Evolutionary conservation across 2,888 invertebrate genomes (phyloP), one percentile per base, ranked within the genome.

Genomic region (Pomacea canaliculata): DNA sequence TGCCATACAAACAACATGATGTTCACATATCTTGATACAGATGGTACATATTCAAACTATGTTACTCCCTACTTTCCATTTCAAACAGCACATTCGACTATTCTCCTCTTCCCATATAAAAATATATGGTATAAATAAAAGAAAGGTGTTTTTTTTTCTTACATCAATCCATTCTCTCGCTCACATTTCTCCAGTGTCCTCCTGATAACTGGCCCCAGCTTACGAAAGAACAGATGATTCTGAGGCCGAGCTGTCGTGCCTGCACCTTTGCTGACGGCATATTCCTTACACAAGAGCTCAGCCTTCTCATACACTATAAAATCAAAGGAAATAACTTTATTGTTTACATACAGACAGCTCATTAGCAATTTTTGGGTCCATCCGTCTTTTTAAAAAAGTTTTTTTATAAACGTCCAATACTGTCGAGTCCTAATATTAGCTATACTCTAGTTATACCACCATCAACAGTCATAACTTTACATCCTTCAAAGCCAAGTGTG

Each of bases 111-210:
- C 51, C 8, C 51, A 10, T 51, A 51, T 51, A 8, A 7, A 19
- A 13, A 23, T 8, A 65, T 46, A 49, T 10, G 48, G 3, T 49
- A 37, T 48, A 67, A 16, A 51, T 51, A 73, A 51, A 27, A 67
- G 51, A 69, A 48, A 48, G 13, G n/a, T 65, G 62, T 23, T 23
- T 23, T 23, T 23, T 48, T 56, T 49, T 88, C 92, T 91, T 87
- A 93, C 93, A 94, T 94, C 80, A 94, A 92, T 76, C 93, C 93
- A 88, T 94, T 94, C 89, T 94, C 94, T 76, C 94, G 88, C 82
- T 93, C 92, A 87, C 93, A 93, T 86, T 94, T 94, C 78, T 94
- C 93, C 74, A 94, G 88, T 13, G 93, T 93, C 63, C 93, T 87
- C 79, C 92, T 92, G 23, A 94, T 91, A 70, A 92, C 88, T 23